Evolutionary conservation across 2,797 vertebrate genomes (phyloP).

Genomic region (Peromyscus eremicus): DNA sequence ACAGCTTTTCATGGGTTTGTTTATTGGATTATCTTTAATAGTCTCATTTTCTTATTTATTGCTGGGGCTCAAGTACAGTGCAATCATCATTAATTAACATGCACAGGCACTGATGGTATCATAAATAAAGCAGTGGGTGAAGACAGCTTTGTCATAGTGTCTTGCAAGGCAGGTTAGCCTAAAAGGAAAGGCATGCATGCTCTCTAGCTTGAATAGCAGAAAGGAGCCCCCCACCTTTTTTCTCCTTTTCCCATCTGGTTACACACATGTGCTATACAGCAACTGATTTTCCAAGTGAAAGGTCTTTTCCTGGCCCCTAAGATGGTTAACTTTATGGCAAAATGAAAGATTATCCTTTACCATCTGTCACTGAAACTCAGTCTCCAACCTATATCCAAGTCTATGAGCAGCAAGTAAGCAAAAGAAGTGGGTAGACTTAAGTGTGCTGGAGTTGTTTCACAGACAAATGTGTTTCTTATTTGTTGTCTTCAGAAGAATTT

Average conservation of each 20-base stretch:
- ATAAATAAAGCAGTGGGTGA: slow-evolving; percentile 55
- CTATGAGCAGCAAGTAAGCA: background rate
- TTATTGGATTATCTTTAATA: slow-evolving; percentile 71
- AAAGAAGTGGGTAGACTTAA: background rate
- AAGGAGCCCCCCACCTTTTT: background rate
- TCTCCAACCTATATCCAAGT: slow-evolving; percentile 40
- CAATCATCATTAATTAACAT: slow-evolving; percentile 68
- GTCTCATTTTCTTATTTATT: slow-evolving; percentile 65
- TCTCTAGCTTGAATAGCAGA: slow-evolving; percentile 23
- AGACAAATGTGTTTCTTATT: slow-evolving; percentile 47
- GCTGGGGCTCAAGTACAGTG: slow-evolving; percentile 16
- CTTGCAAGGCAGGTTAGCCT: background rate
- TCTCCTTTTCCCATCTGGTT: background rate
- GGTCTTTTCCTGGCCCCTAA: background rate
- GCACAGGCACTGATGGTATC: background rate
- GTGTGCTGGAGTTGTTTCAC: slow-evolving; percentile 1
- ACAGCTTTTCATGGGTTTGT: slow-evolving; percentile 55
- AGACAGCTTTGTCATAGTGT: background rate
- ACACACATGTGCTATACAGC: slow-evolving; percentile 26
- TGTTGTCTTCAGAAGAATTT: slow-evolving; percentile 65
- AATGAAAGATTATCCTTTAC: slow-evolving; percentile 72
- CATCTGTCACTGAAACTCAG: slow-evolving; percentile 73
- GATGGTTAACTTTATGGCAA: slow-evolving; percentile 58
- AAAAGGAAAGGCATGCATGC: slow-evolving; percentile 21
- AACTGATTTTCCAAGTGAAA: slow-evolving; percentile 58